These are phyloP conservation scores for Fukomys damarensis DNA, from an alignment of 2,113 vertebrate species.

Conservation along the genomic window DNA sequence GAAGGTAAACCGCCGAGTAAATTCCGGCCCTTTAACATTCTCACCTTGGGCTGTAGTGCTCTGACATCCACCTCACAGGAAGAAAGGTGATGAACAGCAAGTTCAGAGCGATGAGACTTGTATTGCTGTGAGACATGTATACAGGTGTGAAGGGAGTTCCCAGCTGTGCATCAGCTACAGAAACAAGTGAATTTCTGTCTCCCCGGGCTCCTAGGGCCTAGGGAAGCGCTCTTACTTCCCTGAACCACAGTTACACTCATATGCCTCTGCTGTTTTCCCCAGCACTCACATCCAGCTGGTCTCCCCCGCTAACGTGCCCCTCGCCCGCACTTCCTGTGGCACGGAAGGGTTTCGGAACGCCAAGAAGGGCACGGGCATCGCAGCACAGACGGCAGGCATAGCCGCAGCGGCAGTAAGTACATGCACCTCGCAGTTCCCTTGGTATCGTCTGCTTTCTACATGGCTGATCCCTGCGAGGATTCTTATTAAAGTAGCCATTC, in stretches of 20 bases:
- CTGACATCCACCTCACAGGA: not conserved
- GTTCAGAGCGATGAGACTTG: not conserved
- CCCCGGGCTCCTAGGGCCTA: accelerated
- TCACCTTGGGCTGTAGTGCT: not conserved
- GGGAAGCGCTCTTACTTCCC: not conserved
- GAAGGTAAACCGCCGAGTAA: not conserved
- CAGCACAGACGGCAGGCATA: conserved; percentile 94
- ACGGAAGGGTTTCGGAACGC: conserved; percentile 95
- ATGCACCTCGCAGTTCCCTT: accelerated
- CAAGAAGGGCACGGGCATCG: conserved; percentile 93
- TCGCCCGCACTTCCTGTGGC: conserved; percentile 92
- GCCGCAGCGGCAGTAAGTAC: conserved; percentile 91
- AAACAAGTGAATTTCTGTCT: not conserved
- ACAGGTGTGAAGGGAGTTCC: accelerated
- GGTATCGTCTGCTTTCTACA: accelerated
- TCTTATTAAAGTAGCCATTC: not conserved
- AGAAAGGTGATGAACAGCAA: not conserved
- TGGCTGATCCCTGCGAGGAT: not conserved
- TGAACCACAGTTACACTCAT: not conserved
- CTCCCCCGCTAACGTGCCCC: conserved; percentile 83
- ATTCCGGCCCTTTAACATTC: no score
- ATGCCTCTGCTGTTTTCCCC: not conserved
- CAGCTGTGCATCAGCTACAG: not conserved
- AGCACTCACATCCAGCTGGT: conserved; percentile 96
- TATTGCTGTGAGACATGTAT: not conserved